These are phyloP conservation scores for Colaptes auratus DNA, from an alignment of 2,113 vertebrate species.

Conservation along the genomic window DNA sequence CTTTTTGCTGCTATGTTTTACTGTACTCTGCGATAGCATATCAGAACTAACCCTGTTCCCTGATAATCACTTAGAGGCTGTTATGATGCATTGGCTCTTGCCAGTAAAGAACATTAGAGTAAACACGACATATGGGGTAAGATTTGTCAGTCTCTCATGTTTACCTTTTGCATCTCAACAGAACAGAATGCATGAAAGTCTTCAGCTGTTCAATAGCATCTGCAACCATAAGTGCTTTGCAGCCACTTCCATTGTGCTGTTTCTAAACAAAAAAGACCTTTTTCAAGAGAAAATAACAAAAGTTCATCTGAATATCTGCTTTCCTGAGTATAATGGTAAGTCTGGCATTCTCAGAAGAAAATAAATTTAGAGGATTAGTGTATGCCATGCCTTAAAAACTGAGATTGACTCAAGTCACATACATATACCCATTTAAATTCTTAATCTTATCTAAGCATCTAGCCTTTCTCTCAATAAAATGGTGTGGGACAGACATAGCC, in stretches of 20 bases:
- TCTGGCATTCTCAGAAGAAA: not conserved
- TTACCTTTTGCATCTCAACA: slow-evolving; percentile 54
- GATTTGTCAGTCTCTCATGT: not conserved
- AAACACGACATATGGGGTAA: not conserved
- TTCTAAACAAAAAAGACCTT: slow-evolving; percentile 82
- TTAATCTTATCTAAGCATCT: not conserved
- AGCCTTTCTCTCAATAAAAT: not conserved
- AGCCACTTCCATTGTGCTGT: slow-evolving; percentile 80
- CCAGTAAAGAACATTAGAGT: not conserved
- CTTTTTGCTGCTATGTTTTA: not conserved
- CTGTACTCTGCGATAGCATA: not conserved
- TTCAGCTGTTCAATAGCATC: slow-evolving; percentile 81
- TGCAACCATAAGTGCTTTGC: slow-evolving; percentile 81
- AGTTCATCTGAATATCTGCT: slow-evolving; percentile 77
- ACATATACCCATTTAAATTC: not conserved
- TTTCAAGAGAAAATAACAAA: slow-evolving; percentile 80
- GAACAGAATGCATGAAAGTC: slow-evolving; percentile 84
- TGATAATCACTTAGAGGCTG: not conserved
- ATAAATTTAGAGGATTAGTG: not conserved
- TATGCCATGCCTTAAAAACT: not conserved
- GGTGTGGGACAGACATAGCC: not conserved
- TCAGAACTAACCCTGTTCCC: not conserved
- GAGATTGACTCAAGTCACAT: not conserved
- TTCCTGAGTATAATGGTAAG: slow-evolving; percentile 81
- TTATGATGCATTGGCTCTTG: not conserved